A percentile compares a stretch with the other conserved stretches of the same genome.
Evolutionary conservation across 1,140 invertebrate genomes (phyloP).

Genomic region (Brachystomella parvula): DNA sequence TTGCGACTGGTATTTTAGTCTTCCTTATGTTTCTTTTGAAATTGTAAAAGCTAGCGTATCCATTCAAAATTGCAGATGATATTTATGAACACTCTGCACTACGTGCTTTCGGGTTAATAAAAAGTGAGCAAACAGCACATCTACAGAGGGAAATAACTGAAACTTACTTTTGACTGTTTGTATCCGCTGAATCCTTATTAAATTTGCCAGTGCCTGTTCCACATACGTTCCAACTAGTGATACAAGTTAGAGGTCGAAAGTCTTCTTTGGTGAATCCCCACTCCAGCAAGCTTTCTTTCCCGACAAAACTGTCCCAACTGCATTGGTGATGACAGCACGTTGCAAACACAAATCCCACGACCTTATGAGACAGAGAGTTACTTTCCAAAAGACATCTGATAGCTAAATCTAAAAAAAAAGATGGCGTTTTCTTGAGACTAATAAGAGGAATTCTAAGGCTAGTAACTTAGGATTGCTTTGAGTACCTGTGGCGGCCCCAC

Average conservation of each 20-base stretch:
- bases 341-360: constrained; percentile 61
- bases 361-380: constrained; percentile 40
- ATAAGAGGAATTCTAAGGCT: background rate
- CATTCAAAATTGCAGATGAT: no score
- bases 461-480: constrained; percentile 18
- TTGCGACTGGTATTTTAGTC: no score
- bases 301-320: constrained; percentile 60
- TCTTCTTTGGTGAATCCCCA: constrained; percentile 54
- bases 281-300: constrained; percentile 53
- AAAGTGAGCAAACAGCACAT: no score
- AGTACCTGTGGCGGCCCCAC: constrained; percentile 69
- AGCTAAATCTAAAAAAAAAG: constrained; percentile 53
- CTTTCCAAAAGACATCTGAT: constrained; percentile 54
- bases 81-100: no score
- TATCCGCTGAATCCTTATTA: background rate
- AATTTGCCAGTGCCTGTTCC: constrained; percentile 47
- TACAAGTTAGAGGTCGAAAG: constrained; percentile 64
- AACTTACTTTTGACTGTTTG: constrained; percentile 21
- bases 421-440: constrained; percentile 1
- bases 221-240: constrained; percentile 78
- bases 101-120: no score
- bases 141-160: no score
- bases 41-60: background rate
- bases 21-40: no score
- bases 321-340: constrained; percentile 83